Base-by-base conservation (phyloP, 2,888 invertebrate species). In the Panzeria rudis region DNA sequence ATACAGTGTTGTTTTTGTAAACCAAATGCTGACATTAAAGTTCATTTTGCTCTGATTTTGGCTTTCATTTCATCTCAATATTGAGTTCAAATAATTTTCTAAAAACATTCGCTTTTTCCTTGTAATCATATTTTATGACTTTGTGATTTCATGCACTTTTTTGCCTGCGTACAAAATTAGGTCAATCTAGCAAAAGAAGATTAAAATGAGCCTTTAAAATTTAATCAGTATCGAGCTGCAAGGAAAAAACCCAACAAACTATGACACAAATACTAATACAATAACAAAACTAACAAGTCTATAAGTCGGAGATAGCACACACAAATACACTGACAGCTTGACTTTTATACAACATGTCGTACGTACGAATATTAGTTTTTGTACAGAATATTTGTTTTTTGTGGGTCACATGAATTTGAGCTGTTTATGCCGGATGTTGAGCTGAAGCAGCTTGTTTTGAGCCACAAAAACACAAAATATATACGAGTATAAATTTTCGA, bases 341-440 rank as follows among this genome's bases (percentile, higher is more conserved):
- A 66, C 68, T 77, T 76, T 77, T 59, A 17, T 61, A 38, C 15
- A 76, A 64, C 79, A 79, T 71, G 13, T 54, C 25, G 17, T 32
- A 32, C 35, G 29, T 29, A 4, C 29, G 5, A 5, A 4, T 29
- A 4, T 29, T 29, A 4, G 2, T 29, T 29, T 29, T 29, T 29
- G 2, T 29, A 4, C 3, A 29, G 29, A 4, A 68, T 68, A 4
- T 29, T 29, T 29, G 2, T 29, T 29, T 59, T 84, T 81, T 82
- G 41, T 85, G 73, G 85, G 85, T 82, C 85, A 85, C 41, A 82
- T 75, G 78, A 35, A 75, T 78, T 69, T 71, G 78, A 85, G 85
- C 75, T 85, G 82, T 85, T 78, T 82, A 78, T 82, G 64, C 59
- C 75, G 85, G 75, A 82, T 81, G 78, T 81, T 77, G 41, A 77